Percentiles rank a stretch among this genome's conserved stretches.
phyloP scores from a whole-genome alignment of 2,113 vertebrate species.

The Pterocles burchelli region DNA sequence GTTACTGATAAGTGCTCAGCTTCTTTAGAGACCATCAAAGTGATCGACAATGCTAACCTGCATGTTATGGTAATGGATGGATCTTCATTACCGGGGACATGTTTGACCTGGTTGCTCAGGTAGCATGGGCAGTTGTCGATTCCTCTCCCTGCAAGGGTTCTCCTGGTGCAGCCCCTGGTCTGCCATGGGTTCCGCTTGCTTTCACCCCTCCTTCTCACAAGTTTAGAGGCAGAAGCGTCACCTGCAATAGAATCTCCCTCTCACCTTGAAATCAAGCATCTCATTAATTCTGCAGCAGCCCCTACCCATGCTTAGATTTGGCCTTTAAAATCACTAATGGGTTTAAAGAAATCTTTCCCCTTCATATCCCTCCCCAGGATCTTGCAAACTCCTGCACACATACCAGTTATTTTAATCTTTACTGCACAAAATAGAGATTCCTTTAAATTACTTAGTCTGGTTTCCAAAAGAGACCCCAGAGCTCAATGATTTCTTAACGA shows the following conservation, averaged over 20 bases:
- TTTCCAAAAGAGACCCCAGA: conserved; percentile 53
- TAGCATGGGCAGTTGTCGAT: conserved; percentile 79
- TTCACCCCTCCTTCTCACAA: conserved; percentile 70
- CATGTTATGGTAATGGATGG: conserved; percentile 76
- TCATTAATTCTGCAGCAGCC: conserved; percentile 50
- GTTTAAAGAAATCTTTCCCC: conserved; percentile 32
- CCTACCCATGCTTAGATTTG: conserved; percentile 48
- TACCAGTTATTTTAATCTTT: conserved; percentile 55
- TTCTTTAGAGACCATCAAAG: conserved; percentile 84
- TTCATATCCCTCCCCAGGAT: conserved; percentile 3
- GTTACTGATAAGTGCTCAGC: conserved; percentile 81
- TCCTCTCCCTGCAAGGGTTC: conserved; percentile 78
- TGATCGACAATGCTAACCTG: conserved; percentile 73
- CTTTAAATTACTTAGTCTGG: conserved; percentile 25
- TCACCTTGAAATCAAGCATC: conserved; percentile 56
- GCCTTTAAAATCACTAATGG: conserved; percentile 52
- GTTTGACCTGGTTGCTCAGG: conserved; percentile 87
- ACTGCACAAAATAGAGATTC: neutral
- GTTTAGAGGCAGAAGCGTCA: conserved; percentile 68
- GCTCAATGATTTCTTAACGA: conserved; percentile 53
- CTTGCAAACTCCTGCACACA: neutral
- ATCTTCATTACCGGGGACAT: conserved; percentile 77
- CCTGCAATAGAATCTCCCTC: conserved; percentile 47
- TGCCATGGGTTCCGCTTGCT: conserved; percentile 72
- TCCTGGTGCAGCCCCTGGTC: conserved; percentile 70